These are phyloP conservation scores for Rhinopithecus roxellana DNA, from an alignment of 2,113 vertebrate genomes.

Conservation along the genomic window DNA sequence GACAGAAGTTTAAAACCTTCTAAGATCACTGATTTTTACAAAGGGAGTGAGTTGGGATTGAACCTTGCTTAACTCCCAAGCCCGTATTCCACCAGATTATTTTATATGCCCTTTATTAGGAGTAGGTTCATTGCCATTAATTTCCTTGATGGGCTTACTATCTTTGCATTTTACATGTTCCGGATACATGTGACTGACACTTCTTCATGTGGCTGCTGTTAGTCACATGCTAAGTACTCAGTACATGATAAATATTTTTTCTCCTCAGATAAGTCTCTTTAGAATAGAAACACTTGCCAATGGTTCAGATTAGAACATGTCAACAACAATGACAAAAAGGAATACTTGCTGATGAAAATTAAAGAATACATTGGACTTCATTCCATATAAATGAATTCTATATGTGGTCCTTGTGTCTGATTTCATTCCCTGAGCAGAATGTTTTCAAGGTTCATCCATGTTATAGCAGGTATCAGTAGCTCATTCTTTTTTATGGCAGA, in stretches of 20 bases:
- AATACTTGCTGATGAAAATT: not conserved
- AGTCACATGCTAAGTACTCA: not conserved
- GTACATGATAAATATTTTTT: not conserved
- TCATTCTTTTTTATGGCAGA: not conserved
- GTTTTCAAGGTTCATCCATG: not conserved
- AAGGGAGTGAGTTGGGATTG: not conserved
- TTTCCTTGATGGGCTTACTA: not conserved
- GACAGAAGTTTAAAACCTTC: not conserved
- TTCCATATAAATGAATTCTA: not conserved
- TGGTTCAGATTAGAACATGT: too few relatives aligned
- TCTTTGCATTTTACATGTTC: not conserved
- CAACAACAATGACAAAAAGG: not conserved
- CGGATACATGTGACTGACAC: not conserved
- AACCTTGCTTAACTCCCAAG: not conserved
- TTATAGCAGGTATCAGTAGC: not conserved
- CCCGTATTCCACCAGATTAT: not conserved
- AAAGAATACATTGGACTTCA: not conserved
- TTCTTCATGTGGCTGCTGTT: not conserved
- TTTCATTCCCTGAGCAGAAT: not conserved
- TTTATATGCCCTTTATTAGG: not conserved
- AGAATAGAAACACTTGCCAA: not conserved
- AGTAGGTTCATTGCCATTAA: not conserved
- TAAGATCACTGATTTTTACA: not conserved
- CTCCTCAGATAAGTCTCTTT: not conserved
- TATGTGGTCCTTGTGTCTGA: not conserved